Evolutionary conservation across 2,113 vertebrate species (phyloP).

Genomic region (Microcebus murinus): DNA sequence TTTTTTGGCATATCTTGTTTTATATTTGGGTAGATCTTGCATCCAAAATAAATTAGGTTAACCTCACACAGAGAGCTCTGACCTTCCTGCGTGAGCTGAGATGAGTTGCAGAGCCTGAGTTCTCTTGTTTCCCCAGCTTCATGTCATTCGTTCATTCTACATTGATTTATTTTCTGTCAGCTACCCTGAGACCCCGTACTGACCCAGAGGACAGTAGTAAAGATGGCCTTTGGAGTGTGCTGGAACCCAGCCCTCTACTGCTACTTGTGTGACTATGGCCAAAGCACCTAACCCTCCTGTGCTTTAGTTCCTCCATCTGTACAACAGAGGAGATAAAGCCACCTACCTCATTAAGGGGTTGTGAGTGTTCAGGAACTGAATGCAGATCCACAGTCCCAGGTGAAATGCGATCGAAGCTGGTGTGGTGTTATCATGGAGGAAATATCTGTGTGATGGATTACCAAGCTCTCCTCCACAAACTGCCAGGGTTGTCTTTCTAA

Average conservation of each 20-base stretch:
- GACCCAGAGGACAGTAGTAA: background rate
- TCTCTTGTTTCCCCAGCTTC: background rate
- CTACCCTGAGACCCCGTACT: background rate
- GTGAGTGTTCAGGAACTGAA: background rate
- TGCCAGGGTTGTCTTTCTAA: background rate
- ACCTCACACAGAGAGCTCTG: background rate
- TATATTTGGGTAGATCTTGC: background rate
- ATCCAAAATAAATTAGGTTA: background rate
- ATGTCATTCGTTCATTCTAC: background rate
- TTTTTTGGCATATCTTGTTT: background rate
- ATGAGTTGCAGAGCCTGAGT: background rate
- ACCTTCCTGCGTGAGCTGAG: background rate
- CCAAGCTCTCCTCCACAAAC: background rate
- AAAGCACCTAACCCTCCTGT: background rate
- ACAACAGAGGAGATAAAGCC: background rate
- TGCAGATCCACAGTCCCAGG: background rate
- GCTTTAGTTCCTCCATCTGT: background rate
- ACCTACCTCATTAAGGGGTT: background rate
- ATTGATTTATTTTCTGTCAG: background rate
- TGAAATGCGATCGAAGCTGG: background rate
- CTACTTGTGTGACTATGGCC: background rate
- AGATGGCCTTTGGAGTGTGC: background rate
- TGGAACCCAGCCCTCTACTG: background rate
- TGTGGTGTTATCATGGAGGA: background rate
- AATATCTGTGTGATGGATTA: accelerated